A percentile compares a stretch with the other conserved stretches of the same genome.
Evolutionary conservation across 2,888 invertebrate genomes (phyloP).

Genomic region (Cryptocheilus praepositus): DNA sequence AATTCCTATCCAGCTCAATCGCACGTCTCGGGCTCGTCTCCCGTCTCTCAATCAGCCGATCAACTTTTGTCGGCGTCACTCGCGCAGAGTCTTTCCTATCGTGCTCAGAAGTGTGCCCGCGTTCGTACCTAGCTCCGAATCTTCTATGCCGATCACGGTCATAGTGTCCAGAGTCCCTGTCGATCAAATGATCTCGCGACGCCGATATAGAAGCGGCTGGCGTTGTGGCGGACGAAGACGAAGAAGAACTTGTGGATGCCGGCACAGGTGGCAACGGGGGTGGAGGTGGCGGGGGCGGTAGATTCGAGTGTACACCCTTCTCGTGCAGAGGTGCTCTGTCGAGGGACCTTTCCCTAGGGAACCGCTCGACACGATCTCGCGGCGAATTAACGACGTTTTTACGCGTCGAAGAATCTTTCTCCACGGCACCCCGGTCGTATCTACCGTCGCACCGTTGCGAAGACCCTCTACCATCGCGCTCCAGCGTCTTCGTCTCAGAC

Average conservation of each 20-base stretch:
- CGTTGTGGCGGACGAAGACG: conserved; percentile 38
- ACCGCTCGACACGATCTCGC: conserved; percentile 75
- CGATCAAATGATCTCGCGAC: conserved; percentile 63
- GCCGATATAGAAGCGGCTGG: conserved; percentile 38
- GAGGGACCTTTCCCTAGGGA: conserved; percentile 78
- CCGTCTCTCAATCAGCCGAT: conserved; percentile 62
- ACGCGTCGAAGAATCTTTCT: conserved; percentile 59
- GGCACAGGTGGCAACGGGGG: conserved; percentile 38
- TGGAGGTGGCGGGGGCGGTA: conserved; percentile 28
- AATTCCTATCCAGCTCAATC: conserved; percentile 66
- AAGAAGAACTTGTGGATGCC: conserved; percentile 39
- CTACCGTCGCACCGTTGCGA: conserved; percentile 61
- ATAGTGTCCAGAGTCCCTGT: conserved; percentile 58
- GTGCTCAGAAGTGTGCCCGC: conserved; percentile 60
- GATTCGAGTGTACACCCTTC: conserved; percentile 36
- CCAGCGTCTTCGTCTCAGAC: conserved; percentile 50
- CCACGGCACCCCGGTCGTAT: conserved; percentile 60
- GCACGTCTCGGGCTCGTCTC: conserved; percentile 65
- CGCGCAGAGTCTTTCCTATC: conserved; percentile 61
- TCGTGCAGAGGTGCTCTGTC: conserved; percentile 71
- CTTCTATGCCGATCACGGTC: conserved; percentile 63
- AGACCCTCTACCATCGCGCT: conserved; percentile 44
- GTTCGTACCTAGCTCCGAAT: conserved; percentile 52
- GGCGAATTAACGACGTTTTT: conserved; percentile 69
- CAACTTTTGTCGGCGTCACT: conserved; percentile 60